These are phyloP conservation scores for Cinclus cinclus DNA, from an alignment of 2,113 vertebrate genomes.

Conservation along the genomic window DNA sequence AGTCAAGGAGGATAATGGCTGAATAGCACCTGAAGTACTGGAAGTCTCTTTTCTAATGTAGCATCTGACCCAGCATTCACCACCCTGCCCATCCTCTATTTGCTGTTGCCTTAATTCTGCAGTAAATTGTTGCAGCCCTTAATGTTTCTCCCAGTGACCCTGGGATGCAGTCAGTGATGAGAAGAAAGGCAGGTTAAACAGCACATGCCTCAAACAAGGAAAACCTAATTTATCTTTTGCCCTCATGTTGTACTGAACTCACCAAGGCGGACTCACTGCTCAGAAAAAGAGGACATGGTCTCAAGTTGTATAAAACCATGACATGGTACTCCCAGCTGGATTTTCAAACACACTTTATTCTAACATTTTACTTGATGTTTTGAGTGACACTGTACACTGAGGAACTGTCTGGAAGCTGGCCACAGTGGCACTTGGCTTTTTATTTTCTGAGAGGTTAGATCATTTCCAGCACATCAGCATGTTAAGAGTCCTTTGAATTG, in stretches of 20 bases:
- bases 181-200: neutral
- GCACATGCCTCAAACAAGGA: neutral
- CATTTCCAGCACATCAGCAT: neutral
- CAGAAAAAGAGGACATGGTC: neutral
- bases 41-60: neutral
- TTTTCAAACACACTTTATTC: neutral
- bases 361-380: slow-evolving; percentile 21
- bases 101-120: slow-evolving; percentile 32
- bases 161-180: neutral
- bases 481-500: slow-evolving; percentile 10
- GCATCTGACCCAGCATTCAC: neutral
- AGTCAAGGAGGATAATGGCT: neutral
- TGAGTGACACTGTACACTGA: slow-evolving; percentile 6
- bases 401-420: slow-evolving; percentile 31
- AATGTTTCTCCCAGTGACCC: neutral
- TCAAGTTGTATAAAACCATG: neutral
- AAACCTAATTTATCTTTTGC: slow-evolving; percentile 30
- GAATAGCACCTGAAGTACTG: neutral
- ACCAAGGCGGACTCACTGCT: neutral
- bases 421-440: neutral
- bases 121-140: slow-evolving; percentile 27
- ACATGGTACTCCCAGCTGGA: neutral
- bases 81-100: neutral
- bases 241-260: neutral
- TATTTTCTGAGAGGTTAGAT: slow-evolving; percentile 38